Evolutionary conservation across 2,888 invertebrate species (phyloP).

Genomic region (Eupithecia abbreviata): DNA sequence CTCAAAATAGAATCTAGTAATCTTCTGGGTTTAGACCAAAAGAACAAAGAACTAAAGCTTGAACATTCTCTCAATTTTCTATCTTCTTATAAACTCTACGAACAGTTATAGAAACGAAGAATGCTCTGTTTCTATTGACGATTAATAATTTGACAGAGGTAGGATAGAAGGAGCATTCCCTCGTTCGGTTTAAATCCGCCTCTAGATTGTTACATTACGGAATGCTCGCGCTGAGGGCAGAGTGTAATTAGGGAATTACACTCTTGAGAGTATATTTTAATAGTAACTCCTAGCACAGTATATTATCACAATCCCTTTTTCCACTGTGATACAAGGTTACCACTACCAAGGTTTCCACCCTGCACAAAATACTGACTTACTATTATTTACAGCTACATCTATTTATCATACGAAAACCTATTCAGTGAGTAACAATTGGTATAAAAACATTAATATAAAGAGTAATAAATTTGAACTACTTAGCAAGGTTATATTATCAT

Average conservation of each 20-base stretch:
- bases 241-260: no score
- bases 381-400: neutral
- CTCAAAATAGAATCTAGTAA: neutral
- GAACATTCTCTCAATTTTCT: no score
- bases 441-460: neutral
- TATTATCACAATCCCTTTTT: neutral
- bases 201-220: no score
- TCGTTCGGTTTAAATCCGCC: no score
- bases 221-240: no score
- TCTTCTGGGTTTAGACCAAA: no score
- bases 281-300: neutral
- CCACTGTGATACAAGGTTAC: neutral
- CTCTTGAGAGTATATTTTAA: neutral
- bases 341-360: neutral
- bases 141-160: no score
- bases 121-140: no score
- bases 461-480: neutral
- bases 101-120: neutral
- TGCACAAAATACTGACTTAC: neutral
- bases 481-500: neutral
- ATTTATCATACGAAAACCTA: neutral
- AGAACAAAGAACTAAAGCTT: no score
- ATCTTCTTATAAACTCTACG: neutral
- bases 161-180: no score
- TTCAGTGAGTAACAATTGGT: neutral